Base-by-base conservation (phyloP, 2,113 vertebrate species). In the Protobothrops flavoviridis region DNA sequence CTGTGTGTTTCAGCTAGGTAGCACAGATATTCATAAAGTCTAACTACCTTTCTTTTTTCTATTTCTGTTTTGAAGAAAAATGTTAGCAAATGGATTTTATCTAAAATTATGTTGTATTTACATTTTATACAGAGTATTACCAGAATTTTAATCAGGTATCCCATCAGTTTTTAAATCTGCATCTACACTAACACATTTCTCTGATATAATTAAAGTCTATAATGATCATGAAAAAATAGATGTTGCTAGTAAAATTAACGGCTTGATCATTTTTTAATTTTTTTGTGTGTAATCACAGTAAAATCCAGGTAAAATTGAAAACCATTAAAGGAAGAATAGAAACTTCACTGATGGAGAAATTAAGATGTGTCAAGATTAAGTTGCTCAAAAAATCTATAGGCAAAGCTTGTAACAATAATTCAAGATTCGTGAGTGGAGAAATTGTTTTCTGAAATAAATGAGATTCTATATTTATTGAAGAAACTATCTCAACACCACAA, bases 401-500 rank as follows among this genome's bases (percentile, higher is more conserved):
- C 88, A 94, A 92, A 95, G 89, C 56, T 94, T 50, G 95, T 89
- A 64, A 91, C 48, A 85, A 95, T 87, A 85, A 92, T 88, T 96
- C 33, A 87, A 12, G 39, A 23, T 94, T 64, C 74, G 69, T 26
- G 91, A 91, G 94, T 56, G 85, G 11, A 93, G 91, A 52, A n/a
- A 93, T 33, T 92, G 91, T 91, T n/a, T 95, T 95, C 90, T 95
- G 88, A 90, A 93, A 93, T 59, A 93, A 93, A 93, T 90, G 92
- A 93, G 53, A 89, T 52, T 91, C 48, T 92, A 94, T 93, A 93
- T 90, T 69, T 87, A 90, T 53, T 93, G 93, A 94, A 93, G 91
- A 95, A 96, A 96, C 95, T 94, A 91, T 96, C 61, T 94, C 64
- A 96, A 95, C 57, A 92, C 89, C 92, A 97, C 93, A 95, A 93